Evolutionary conservation across 1,140 invertebrate genomes (phyloP).

Genomic region (Batillaria attramentaria): DNA sequence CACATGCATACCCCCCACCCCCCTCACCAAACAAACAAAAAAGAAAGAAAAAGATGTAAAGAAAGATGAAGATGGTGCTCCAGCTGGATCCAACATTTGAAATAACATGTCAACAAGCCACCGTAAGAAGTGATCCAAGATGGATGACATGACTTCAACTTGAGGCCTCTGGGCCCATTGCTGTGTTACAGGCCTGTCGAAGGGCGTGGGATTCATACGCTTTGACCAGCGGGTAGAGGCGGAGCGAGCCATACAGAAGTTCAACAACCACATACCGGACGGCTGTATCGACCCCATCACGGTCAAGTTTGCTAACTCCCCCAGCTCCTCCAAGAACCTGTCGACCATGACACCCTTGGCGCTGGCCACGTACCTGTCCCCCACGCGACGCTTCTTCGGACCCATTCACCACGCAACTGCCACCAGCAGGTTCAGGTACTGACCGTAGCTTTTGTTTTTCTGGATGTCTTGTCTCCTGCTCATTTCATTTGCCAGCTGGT

Average conservation of each 20-base stretch:
- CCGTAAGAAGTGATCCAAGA: too few species aligned
- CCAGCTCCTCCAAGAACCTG: conserved; percentile 69
- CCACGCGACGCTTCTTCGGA: conserved; percentile 84
- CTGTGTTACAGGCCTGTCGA: conserved; percentile 86
- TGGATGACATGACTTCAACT: too few species aligned
- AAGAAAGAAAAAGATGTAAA: too few species aligned
- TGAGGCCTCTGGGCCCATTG: too few species aligned
- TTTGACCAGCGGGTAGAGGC: conserved; percentile 98
- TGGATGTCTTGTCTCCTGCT: too few species aligned
- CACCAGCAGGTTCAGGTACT: conserved; percentile 92
- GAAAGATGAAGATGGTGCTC: too few species aligned
- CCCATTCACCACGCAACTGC: conserved; percentile 89
- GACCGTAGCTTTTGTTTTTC: neutral
- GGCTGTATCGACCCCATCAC: conserved; percentile 95
- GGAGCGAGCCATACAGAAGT: conserved; percentile 96
- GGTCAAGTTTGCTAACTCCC: conserved; percentile 98
- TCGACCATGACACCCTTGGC: conserved; percentile 64
- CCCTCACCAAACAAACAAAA: too few species aligned
- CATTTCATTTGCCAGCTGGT: too few species aligned
- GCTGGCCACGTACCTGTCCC: conserved; percentile 84
- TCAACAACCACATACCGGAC: conserved; percentile 97
- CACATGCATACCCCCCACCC: too few species aligned
- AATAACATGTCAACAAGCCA: too few species aligned
- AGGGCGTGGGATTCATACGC: conserved; percentile 99
- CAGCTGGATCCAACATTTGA: too few species aligned